A percentile compares a stretch with the other conserved stretches of the same genome.
Conservation (phyloP, 2,797 vertebrate genomes). For the Chaunax sp. region DNA sequence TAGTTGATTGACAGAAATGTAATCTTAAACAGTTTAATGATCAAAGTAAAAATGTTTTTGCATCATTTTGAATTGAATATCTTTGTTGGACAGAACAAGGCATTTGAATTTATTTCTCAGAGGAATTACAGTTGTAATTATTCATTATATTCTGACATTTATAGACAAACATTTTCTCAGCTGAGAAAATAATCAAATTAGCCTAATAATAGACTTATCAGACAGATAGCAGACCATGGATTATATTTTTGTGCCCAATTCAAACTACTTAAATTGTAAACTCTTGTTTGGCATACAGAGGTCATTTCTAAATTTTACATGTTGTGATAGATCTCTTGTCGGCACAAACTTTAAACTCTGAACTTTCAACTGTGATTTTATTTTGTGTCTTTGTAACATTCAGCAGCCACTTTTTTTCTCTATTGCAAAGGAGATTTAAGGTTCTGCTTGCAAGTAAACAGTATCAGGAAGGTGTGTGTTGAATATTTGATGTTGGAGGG, state of each 20-base stretch:
- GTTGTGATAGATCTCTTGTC: neutral
- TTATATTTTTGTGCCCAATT: neutral
- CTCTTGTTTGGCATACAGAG: neutral
- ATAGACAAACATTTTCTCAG: too few species aligned
- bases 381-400: constrained; percentile 10
- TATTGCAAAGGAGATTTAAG: constrained; percentile 10
- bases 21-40: neutral
- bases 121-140: neutral
- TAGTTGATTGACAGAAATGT: too few species aligned
- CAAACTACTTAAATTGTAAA: neutral
- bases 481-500: constrained; percentile 78
- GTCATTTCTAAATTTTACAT: constrained; percentile 13
- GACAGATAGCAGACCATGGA: neutral
- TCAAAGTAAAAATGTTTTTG: neutral
- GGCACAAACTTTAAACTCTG: neutral
- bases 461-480: constrained; percentile 54
- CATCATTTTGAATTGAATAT: neutral
- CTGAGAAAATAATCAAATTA: too few species aligned
- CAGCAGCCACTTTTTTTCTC: constrained; percentile 29
- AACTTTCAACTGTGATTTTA: neutral
- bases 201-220: too few species aligned
- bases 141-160: neutral
- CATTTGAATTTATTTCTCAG: neutral
- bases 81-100: neutral
- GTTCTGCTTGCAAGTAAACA: constrained; percentile 53